phyloP scores from a whole-genome alignment of 2,888 invertebrate genomes.

The Diachrysia chrysitis region DNA sequence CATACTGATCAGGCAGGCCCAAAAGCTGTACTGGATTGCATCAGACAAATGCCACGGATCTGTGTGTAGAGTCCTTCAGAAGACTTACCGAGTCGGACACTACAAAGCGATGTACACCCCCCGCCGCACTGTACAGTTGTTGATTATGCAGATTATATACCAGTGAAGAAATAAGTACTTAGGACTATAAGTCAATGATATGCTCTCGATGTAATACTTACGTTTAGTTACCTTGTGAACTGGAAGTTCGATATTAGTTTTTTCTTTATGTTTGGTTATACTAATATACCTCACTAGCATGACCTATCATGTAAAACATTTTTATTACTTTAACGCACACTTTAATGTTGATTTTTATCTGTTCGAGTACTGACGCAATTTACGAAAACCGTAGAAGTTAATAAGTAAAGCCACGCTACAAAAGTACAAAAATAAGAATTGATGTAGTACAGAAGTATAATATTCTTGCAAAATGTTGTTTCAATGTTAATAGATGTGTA shows the following conservation, averaged over 20 bases:
- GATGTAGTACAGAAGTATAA: slow-evolving; percentile 49
- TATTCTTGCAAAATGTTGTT: slow-evolving; percentile 53
- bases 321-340: slow-evolving; percentile 66
- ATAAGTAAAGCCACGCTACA: slow-evolving; percentile 47
- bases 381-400: slow-evolving; percentile 46
- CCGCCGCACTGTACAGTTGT: slow-evolving; percentile 72
- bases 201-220: slow-evolving; percentile 80
- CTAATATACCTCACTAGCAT: slow-evolving; percentile 86
- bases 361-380: slow-evolving; percentile 50
- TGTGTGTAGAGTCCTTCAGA: slow-evolving; percentile 14
- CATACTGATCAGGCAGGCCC: not conserved
- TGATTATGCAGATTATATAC: slow-evolving; percentile 77
- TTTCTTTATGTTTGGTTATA: slow-evolving; percentile 73
- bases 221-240: slow-evolving; percentile 88
- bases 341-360: slow-evolving; percentile 62
- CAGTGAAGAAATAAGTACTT: slow-evolving; percentile 80
- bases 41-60: slow-evolving; percentile 9
- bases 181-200: slow-evolving; percentile 86
- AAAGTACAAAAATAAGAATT: slow-evolving; percentile 62
- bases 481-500: slow-evolving; percentile 57
- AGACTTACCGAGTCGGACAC: slow-evolving; percentile 15
- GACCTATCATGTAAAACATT: slow-evolving; percentile 78
- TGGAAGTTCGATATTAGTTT: slow-evolving; percentile 84
- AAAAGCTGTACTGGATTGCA: not conserved
- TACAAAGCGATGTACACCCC: slow-evolving; percentile 54